Evolutionary conservation across 2,888 invertebrate genomes (phyloP).

Genomic region (Eristalis intricaria): DNA sequence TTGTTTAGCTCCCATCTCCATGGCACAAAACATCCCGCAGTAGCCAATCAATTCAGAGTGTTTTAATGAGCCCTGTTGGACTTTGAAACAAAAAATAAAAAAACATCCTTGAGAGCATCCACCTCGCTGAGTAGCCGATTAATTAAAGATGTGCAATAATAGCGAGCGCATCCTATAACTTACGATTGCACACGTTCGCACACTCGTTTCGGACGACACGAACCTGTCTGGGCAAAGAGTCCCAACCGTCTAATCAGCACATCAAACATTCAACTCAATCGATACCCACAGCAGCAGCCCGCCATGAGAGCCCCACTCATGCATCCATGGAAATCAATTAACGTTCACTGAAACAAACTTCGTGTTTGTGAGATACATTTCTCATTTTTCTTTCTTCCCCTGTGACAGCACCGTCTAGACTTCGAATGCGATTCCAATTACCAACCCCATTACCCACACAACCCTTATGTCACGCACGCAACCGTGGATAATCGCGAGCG

Average conservation of each 20-base stretch:
- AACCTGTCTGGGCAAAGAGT: not conserved
- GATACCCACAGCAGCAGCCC: slow-evolving; percentile 2
- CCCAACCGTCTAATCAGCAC: slow-evolving; percentile 18
- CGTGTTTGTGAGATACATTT: slow-evolving; percentile 38
- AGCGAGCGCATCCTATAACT: not conserved
- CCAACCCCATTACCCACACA: slow-evolving; percentile 45
- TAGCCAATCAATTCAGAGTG: no score
- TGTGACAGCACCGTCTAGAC: slow-evolving; percentile 67
- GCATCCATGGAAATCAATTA: slow-evolving; percentile 57
- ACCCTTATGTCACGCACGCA: slow-evolving; percentile 64
- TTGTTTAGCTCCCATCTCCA: no score
- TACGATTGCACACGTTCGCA: not conserved
- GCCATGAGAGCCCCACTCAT: slow-evolving; percentile 27
- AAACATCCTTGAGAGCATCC: not conserved
- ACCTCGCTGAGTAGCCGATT: not conserved
- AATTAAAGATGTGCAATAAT: not conserved
- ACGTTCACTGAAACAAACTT: slow-evolving; percentile 41
- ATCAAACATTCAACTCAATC: not conserved
- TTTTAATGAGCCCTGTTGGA: no score
- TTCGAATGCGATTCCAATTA: slow-evolving; percentile 59
- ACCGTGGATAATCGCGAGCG: slow-evolving; percentile 49
- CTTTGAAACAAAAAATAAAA: not conserved
- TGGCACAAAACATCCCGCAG: no score
- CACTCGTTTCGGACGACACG: not conserved
- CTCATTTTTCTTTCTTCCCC: slow-evolving; percentile 22